Base-by-base conservation (phyloP, 1,140 invertebrate species). In the Drosophila kepulauana region DNA sequence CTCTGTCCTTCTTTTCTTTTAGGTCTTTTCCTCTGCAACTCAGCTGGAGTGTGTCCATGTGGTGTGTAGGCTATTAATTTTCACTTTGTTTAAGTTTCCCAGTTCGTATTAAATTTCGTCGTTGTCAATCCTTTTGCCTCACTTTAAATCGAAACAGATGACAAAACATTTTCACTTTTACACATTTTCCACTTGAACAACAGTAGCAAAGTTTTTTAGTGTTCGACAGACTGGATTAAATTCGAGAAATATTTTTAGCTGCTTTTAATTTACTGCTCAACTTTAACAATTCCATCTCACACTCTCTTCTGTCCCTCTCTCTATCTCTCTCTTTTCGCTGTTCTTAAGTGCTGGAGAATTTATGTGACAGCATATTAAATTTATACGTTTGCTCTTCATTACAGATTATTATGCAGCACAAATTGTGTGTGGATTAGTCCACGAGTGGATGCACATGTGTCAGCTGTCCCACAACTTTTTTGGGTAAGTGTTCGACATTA, bases 331-430 rank as follows among this genome's bases (percentile, higher is more conserved):
- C n/a, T 30, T 35, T n/a, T 10, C 33, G 15, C 30, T 56, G 52
- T 13, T 30, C 73, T 80, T 86, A 86, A 86, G 82, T 82, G 82
- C 82, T 74, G 46, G 59, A 52, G 74, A 80, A 88, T 88, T 88
- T 84, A 88, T 88, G 80, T 78, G 77, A 70, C 84, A 84, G 80
- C 80, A 84, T 88, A 89, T 88, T 88, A 88, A 88, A 88, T 88
- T 84, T 88, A 88, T 88, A 81, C 63, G 73, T 78, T 84, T 82
- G 77, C 73, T 88, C 74, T 88, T 84, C 67, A 88, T 88, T 88
- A 88, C 84, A 88, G 84, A 88, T 88, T 87, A 87, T 67, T 64
- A 77, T 51, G 49, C 54, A 46, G 61, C 46, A 64, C 46, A 69
- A 57, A 56, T 33, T 65, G 57, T 63, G 65, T 68, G 45, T 56